These are phyloP conservation scores for Cephus pulcher DNA, from an alignment of 2,888 invertebrate genomes.

Conservation along the genomic window DNA sequence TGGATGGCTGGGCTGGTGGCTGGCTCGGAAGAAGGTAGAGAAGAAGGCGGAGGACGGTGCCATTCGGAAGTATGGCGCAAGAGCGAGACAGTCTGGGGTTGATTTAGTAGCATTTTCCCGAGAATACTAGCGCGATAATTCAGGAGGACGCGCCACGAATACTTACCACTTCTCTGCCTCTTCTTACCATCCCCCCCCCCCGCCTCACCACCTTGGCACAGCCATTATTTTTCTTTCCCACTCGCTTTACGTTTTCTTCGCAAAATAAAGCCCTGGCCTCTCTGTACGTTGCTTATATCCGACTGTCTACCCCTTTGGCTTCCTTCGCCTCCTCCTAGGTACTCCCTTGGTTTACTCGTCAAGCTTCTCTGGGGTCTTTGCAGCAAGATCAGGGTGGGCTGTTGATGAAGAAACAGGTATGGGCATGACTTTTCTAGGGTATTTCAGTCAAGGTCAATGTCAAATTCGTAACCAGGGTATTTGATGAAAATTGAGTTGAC, in stretches of 20 bases:
- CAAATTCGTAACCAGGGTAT: too few species aligned
- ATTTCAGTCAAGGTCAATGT: too few species aligned
- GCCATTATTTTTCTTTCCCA: slow-evolving; percentile 44
- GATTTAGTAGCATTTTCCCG: slow-evolving; percentile 58
- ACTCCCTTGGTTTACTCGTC: slow-evolving; percentile 4
- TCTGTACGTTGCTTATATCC: background rate
- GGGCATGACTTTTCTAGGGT: too few species aligned
- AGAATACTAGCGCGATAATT: slow-evolving; percentile 59
- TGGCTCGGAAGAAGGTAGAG: slow-evolving; percentile 11
- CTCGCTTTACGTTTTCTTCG: slow-evolving; percentile 39
- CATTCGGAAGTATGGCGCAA: slow-evolving; percentile 24
- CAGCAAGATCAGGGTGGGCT: too few species aligned
- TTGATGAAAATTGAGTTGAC: too few species aligned
- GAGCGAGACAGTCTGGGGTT: slow-evolving; percentile 47
- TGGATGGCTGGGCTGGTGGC: slow-evolving; percentile 1
- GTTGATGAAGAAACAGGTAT: too few species aligned
- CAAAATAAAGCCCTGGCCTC: slow-evolving; percentile 36
- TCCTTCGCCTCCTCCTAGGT: slow-evolving; percentile 8
- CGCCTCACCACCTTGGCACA: background rate
- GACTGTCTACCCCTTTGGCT: background rate
- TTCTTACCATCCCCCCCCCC: too few species aligned
- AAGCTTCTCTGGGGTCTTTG: too few species aligned
- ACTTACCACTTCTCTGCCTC: slow-evolving; percentile 45
- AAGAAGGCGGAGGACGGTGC: background rate
- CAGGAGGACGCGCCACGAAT: slow-evolving; percentile 57